A percentile compares a stretch with the other conserved stretches of the same genome.
These are phyloP conservation scores for Rhamphomyia laevipes DNA, from an alignment of 2,888 invertebrate genomes.

Conservation along the genomic window DNA sequence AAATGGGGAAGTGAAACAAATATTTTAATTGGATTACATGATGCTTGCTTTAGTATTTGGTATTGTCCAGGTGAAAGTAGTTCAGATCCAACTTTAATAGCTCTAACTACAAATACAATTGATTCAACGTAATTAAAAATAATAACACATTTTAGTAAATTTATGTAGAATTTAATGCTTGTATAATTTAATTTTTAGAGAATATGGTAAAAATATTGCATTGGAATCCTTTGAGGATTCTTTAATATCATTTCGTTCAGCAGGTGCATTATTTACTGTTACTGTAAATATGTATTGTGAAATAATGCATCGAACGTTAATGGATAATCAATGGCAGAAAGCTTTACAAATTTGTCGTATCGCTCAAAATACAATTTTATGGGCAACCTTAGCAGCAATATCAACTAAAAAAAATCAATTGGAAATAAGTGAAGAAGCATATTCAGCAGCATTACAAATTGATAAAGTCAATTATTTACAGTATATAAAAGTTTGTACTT, in stretches of 20 bases:
- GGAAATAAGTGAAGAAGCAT: slow-evolving; percentile 88
- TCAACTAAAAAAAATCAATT: slow-evolving; percentile 78
- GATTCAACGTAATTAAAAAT: slow-evolving; percentile 36
- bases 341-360: slow-evolving; percentile 63
- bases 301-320: slow-evolving; percentile 54
- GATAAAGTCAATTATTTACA: slow-evolving; percentile 81
- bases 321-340: slow-evolving; percentile 70
- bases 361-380: slow-evolving; percentile 52
- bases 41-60: slow-evolving; percentile 69
- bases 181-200: slow-evolving; percentile 41
- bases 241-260: slow-evolving; percentile 70
- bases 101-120: slow-evolving; percentile 44
- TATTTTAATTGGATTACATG: slow-evolving; percentile 67
- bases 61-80: slow-evolving; percentile 64
- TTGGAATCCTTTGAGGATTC: slow-evolving; percentile 75
- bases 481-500: slow-evolving; percentile 55
- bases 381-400: slow-evolving; percentile 90
- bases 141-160: too few relatives aligned
- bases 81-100: slow-evolving; percentile 57
- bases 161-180: too few relatives aligned
- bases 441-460: slow-evolving; percentile 75
- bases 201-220: slow-evolving; percentile 76
- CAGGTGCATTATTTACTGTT: slow-evolving; percentile 65
- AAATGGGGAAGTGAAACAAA: slow-evolving; percentile 63
- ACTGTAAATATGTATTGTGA: slow-evolving; percentile 35